Base-by-base conservation (phyloP, 2,888 invertebrate genomes). In the Latrodectus hesperus region DNA sequence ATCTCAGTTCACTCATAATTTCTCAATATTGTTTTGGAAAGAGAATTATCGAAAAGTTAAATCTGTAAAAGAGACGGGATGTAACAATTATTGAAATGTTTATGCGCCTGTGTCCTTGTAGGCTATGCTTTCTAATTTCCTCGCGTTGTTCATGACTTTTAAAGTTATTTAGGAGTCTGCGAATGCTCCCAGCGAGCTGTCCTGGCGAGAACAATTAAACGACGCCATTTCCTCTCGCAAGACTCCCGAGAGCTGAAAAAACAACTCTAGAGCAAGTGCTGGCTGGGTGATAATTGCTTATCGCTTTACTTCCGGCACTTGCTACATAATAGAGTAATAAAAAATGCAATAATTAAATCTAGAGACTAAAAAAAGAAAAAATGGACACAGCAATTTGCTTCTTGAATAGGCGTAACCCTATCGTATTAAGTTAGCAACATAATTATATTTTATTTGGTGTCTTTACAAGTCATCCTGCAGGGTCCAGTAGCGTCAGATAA, bases 311-410 rank as follows among this genome's bases (percentile, higher is more conserved):
- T 87, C 86, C 86, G 86, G 86, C 81, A 77, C 77, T 75, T 11
- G 52, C 67, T 64, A 68, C 55, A 74, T 70, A 85, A 79, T 80
- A 55, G 81, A 81, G 86, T 67, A 70, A 87, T 87, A 82, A 87
- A 87, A 87, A 87, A 87, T 74, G 67, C 76, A 82, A 87, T 87
- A 87, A 87, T 87, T 87, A 87, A 87, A 87, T 81, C 86, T 77
- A 82, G 77, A 86, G 80, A 81, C 72, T 22, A 53, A 86, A 87
- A 67, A 38, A 77, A 81, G 76, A 87, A 76, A 64, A 80, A 87
- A 79, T 71, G 81, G 78, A 81, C 71, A 74, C 51, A 76, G 75
- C 72, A 81, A 81, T 81, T 81, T 72, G 76, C 81, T 82, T 73
- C 81, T 81, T 53, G 51, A 49, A 84, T 78, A 81, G 86, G 85